Conservation (phyloP, 2,888 invertebrate genomes). For the Pterostichus niger region DNA sequence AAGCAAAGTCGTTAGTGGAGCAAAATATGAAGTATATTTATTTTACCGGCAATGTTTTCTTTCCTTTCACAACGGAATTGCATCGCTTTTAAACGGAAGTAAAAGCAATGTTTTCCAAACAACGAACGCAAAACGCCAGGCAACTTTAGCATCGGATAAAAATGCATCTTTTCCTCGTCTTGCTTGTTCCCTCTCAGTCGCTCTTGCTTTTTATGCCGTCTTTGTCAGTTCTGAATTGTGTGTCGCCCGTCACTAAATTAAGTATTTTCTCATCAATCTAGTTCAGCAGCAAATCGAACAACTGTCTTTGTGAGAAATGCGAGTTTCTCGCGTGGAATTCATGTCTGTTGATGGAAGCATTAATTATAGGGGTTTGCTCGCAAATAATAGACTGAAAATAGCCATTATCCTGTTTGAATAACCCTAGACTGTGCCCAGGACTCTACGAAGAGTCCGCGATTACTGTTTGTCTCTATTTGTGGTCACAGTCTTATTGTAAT, state of each 20-base stretch:
- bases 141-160: conserved; percentile 22
- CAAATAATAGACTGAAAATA: conserved; percentile 66
- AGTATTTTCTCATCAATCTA: conserved; percentile 65
- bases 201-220: conserved; percentile 27
- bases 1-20: conserved; percentile 49
- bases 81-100: conserved; percentile 54
- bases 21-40: conserved; percentile 65
- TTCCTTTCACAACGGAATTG: conserved; percentile 51
- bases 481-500: conserved; percentile 18
- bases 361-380: conserved; percentile 65
- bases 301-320: conserved; percentile 66
- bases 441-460: background rate
- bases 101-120: conserved; percentile 58
- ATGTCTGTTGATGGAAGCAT: conserved; percentile 66
- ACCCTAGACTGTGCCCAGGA: conserved; percentile 26
- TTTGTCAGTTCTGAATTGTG: conserved; percentile 29
- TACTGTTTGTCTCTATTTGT: background rate
- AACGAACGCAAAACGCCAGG: conserved; percentile 56
- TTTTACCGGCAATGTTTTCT: conserved; percentile 51
- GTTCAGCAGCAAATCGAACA: conserved; percentile 66
- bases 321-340: conserved; percentile 56
- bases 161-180: background rate
- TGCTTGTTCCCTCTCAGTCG: background rate
- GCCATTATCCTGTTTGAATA: conserved; percentile 61
- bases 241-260: conserved; percentile 60